Evolutionary conservation across 2,797 vertebrate species (phyloP), one percentile per base, ranked within the genome.

Genomic region (Sebastes dallii): DNA sequence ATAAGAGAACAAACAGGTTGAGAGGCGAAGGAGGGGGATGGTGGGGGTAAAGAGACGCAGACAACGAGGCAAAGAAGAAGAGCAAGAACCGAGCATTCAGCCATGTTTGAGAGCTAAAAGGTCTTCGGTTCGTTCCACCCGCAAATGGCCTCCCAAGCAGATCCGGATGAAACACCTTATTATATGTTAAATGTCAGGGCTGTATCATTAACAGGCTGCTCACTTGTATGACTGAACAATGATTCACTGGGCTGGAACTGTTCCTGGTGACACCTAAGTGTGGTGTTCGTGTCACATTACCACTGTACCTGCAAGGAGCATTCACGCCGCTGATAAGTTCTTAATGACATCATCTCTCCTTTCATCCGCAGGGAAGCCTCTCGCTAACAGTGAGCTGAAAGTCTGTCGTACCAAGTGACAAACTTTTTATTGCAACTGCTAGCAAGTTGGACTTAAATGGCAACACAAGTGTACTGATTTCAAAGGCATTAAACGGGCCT

Each of bases 121-220:
- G 84, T 92, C 89, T 80, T 56, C 3, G 27, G 30, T 79, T 90
- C 2, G 74, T 87, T 90, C 85, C 82, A 81, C 78, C 81, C 84
- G 78, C 54, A 77, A 77, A 89, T 81, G n/a, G 39, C 70, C 67
- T 78, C 50, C 3, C 27, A 59, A 73, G 29, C 77, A 78, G 85
- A 82, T 56, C 42, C 0, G 59, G 60, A 84, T 90, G 66, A 89
- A 89, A 86, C 85, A 89, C 72, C 78, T 89, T 86, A 76, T 88
- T 78, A 90, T 29, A 83, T 91, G 90, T 87, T 91, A 91, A 92
- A 93, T 89, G 91, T 92, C 91, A 89, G 78, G 42, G 75, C 70
- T 72, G 75, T 83, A 34, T 82, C 84, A 77, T 91, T 90, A 92
- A 84, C 83, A 77, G 87, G 72, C 82, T 86, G 81, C 88, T 88